A percentile compares a stretch with the other conserved stretches of the same genome.
Conservation (phyloP, 2,888 invertebrate genomes). For the Leptothorax acervorum region DNA sequence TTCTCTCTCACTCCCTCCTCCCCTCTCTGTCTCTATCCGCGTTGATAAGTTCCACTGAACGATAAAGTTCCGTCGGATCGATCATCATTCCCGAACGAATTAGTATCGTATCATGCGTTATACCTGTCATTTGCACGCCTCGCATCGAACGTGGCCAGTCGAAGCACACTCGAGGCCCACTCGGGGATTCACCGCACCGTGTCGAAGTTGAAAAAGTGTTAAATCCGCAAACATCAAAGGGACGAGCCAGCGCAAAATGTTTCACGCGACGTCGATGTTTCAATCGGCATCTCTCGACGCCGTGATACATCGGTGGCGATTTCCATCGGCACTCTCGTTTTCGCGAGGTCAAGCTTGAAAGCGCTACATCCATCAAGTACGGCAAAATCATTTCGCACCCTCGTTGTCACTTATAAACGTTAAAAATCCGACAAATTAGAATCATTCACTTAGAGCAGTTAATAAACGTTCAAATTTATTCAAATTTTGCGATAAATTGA, state of each 20-base stretch:
- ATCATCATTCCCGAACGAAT: conserved; percentile 69
- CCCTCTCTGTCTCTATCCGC: neutral
- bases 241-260: conserved; percentile 32
- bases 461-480: neutral
- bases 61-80: conserved; percentile 64
- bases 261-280: conserved; percentile 49
- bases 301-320: conserved; percentile 45
- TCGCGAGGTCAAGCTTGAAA: conserved; percentile 19
- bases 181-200: conserved; percentile 22
- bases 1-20: too few species aligned
- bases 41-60: conserved; percentile 27
- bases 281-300: conserved; percentile 50
- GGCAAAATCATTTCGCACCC: neutral
- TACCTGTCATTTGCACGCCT: conserved; percentile 69
- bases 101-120: conserved; percentile 72
- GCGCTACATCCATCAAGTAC: conserved; percentile 6
- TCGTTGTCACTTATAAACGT: neutral
- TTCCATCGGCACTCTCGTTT: conserved; percentile 46
- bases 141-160: conserved; percentile 51
- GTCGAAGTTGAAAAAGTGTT: conserved; percentile 50
- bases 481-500: neutral
- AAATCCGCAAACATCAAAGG: conserved; percentile 54
- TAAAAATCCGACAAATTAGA: neutral
- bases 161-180: conserved; percentile 52
- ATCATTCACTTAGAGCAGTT: neutral